Evolutionary conservation across 2,797 vertebrate species (phyloP), one percentile per base, ranked within the genome.

Genomic region (Erethizon dorsatum): DNA sequence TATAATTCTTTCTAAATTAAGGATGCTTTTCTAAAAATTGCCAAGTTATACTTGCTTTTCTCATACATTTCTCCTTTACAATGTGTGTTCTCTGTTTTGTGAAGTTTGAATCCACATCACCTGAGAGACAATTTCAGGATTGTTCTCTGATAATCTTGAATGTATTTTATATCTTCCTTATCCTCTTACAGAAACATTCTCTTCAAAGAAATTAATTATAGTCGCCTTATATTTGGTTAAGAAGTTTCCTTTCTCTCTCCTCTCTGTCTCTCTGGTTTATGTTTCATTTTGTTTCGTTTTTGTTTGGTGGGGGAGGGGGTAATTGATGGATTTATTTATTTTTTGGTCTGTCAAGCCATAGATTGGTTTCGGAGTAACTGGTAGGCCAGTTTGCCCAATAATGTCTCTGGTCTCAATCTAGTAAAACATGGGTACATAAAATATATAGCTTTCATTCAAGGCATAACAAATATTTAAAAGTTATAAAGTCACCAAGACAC

Each of bases 121-220:
- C 89, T 73, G 8, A 90, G 14, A 88, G 52, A 28, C 45, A 37
- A 59, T 50, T 88, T 8, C 79, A 85, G 47, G 79, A 73, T 12
- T 15, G 4, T 3, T 79, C 50, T 45, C 52, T 59, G 84, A 57
- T 88, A 84, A 88, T 56, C 47, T 52, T 47, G 20, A 77, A 63
- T 88, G 52, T 69, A 95, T 84, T 56, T 80, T 82, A 83, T 91
- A 69, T 83, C 90, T 88, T 78, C 52, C 28, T 61, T 67, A 84
- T 83, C 71, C 22, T 94, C 37, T 77, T 79, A n/a, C 77, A 92
- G 91, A 94, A 90, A 90, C 11, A 75, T 77, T n/a, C 17, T 96
- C 59, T 91, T 92, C 41, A 86, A 94, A 82, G 15, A 73, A 86
- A 77, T 77, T 78, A 9, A 69, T 90, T 63, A 37, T 26, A 93